phyloP scores from a whole-genome alignment of 2,113 vertebrate species.

The Laticauda laticaudata region DNA sequence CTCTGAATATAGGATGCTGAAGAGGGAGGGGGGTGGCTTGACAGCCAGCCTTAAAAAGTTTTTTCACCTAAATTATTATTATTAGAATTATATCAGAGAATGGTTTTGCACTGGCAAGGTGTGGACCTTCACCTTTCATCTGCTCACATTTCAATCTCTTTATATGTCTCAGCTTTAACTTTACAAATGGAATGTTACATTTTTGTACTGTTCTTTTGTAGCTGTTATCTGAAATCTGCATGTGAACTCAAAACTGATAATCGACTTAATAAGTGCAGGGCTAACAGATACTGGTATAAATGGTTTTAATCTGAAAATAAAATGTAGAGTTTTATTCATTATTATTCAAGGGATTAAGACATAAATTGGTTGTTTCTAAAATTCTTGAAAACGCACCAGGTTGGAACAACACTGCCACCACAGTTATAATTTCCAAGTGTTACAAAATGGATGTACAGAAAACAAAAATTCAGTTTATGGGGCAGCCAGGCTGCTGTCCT shows the following conservation, averaged over 20 bases:
- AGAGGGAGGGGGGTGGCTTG: background rate
- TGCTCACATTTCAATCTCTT: background rate
- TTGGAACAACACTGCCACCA: background rate
- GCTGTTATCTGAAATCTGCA: background rate
- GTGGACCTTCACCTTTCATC: background rate
- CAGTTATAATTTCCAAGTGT: background rate
- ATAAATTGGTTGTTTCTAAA: background rate
- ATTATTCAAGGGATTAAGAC: background rate
- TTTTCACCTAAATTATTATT: background rate
- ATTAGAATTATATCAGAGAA: background rate
- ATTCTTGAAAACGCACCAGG: background rate
- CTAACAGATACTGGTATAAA: background rate
- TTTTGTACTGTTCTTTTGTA: background rate
- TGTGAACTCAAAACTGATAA: background rate
- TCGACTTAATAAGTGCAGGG: background rate
- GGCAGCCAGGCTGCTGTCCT: background rate
- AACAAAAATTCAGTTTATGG: background rate
- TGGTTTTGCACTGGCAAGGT: background rate
- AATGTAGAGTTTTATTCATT: background rate
- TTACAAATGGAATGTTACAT: background rate
- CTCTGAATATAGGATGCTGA: background rate
- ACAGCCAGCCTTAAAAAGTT: background rate
- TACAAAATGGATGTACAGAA: background rate
- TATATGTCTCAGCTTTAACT: background rate
- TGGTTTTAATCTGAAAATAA: background rate